Evolutionary conservation across 2,113 vertebrate genomes (phyloP).

Genomic region (Eurystomus gularis): DNA sequence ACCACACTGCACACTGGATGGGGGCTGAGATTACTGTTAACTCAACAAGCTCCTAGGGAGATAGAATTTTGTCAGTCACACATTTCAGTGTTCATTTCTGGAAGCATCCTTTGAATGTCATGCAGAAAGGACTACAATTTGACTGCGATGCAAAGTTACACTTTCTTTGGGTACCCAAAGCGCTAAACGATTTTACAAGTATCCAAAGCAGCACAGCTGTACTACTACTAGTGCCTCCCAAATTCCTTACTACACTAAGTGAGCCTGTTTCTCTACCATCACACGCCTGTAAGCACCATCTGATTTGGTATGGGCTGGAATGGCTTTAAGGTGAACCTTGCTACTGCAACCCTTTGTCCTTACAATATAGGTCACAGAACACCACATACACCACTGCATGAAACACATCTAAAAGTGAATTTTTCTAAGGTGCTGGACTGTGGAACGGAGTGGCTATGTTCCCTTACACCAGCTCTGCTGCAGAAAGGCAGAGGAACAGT

Average conservation of each 20-base stretch:
- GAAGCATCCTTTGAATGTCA: not conserved
- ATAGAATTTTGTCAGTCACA: not conserved
- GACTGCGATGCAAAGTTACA: not conserved
- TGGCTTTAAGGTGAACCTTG: not conserved
- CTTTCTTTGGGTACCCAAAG: not conserved
- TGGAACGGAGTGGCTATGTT: not conserved
- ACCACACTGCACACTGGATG: not conserved
- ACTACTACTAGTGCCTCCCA: not conserved
- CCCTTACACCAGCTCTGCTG: not conserved
- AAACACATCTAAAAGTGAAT: not conserved
- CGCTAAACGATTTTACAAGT: not conserved
- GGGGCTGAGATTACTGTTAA: not conserved
- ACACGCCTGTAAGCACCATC: not conserved
- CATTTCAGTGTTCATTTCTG: not conserved
- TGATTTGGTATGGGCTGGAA: not conserved
- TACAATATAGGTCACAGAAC: not conserved
- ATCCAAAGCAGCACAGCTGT: not conserved
- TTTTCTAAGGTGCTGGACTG: not conserved
- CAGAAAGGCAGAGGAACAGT: not conserved
- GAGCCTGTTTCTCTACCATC: not conserved
- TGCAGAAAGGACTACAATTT: not conserved
- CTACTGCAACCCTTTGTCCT: not conserved
- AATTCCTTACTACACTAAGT: not conserved
- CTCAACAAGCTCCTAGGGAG: not conserved
- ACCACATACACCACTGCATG: rapidly evolving